Evolutionary conservation across 2,888 invertebrate species (phyloP).

Genomic region (Conistra vaccinii): DNA sequence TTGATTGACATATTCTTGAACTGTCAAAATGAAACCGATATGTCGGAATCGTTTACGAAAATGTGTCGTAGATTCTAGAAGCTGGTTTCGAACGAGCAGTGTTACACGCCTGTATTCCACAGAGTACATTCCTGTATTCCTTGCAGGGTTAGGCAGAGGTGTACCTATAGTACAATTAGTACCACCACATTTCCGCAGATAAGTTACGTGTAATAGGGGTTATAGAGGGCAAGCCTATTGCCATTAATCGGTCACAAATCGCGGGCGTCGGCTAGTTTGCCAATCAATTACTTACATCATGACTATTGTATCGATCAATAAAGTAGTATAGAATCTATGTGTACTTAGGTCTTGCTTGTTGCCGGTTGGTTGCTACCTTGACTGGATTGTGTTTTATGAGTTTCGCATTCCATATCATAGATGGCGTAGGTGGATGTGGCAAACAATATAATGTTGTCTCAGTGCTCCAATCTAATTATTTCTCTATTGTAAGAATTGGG

Average conservation of each 20-base stretch:
- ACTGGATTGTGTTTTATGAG: background rate
- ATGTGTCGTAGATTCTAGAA: too few relatives aligned
- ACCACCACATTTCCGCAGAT: background rate
- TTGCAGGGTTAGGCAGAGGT: background rate
- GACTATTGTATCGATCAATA: constrained; percentile 4
- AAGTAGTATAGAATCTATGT: too few relatives aligned
- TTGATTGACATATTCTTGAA: too few relatives aligned
- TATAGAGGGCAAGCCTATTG: background rate
- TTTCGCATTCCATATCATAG: background rate
- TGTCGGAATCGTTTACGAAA: too few relatives aligned
- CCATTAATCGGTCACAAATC: background rate
- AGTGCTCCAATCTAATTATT: background rate
- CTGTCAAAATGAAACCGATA: too few relatives aligned
- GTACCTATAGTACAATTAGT: background rate
- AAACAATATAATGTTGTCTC: background rate
- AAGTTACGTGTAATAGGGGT: background rate
- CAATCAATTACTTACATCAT: background rate
- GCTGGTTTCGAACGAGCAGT: too few relatives aligned
- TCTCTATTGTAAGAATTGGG: background rate
- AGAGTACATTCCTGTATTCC: too few relatives aligned
- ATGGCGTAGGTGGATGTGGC: background rate
- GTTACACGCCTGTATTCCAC: background rate
- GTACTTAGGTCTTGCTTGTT: background rate
- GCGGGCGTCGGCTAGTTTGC: background rate
- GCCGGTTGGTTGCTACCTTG: too few relatives aligned